Evolutionary conservation across 2,113 vertebrate species (phyloP), one percentile per base, ranked within the genome.

Genomic region (Leptosomus discolor): DNA sequence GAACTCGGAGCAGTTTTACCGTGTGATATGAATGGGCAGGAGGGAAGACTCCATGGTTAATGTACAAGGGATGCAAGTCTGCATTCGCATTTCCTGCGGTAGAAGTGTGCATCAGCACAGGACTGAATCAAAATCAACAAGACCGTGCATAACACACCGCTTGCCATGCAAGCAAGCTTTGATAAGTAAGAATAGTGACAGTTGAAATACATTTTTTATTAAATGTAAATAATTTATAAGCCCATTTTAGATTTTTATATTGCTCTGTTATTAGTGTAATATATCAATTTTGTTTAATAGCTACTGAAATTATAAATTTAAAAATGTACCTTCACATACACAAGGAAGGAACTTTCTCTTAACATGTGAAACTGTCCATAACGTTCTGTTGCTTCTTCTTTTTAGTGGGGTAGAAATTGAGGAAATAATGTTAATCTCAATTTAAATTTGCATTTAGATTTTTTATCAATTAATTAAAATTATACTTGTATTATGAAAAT

Each of bases 131-230:
- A 41, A 94, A 90, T n/a, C 74, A 79, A 46, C 57, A 29, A 16
- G 51, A 10, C 16, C 0, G 0, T 7, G 36, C 5, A 3, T 12
- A 73, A n/a, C 15, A 24, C 32, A 17, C 4, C 11, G 36, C 43
- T 78, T 71, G 78, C 69, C 57, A 36, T 21, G 32, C 15, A 73
- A 65, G 41, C 36, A 81, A 53, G 53, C 45, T 69, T 64, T 57
- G 22, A 50, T 50, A 91, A 68, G 36, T 61, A 56, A 73, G 57
- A 92, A 37, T 48, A 73, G 76, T 39, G 64, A 23, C 8, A 8
- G 17, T 1, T 85, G n/a, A 70, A 90, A 83, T 48, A 29, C 0
- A 14, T n/a, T 41, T 76, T 91, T 84, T 58, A 84, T 84, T 79
- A 85, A 48, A 73, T 41, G 80, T 29, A 88, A 92, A 94, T 85